phyloP scores from a whole-genome alignment of 2,797 vertebrate species.

The Myotis myotis region DNA sequence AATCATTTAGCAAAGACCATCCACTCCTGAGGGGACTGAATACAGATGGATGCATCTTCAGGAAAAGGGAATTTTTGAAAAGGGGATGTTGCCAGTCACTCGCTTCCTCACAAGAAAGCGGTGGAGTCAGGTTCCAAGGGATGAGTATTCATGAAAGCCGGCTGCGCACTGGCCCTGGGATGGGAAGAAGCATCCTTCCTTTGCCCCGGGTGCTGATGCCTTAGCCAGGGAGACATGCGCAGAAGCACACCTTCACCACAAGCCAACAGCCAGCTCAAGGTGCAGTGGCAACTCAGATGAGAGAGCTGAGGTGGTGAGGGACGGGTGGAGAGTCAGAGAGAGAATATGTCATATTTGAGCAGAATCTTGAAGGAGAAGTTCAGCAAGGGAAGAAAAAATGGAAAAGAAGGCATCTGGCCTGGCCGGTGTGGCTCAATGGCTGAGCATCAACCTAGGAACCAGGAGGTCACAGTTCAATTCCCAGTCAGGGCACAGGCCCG shows the following conservation, averaged over 20 bases:
- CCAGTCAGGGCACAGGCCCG: no score
- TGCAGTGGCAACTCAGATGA: not conserved
- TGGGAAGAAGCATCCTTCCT: not conserved
- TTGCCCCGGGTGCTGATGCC: not conserved
- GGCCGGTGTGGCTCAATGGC: no score
- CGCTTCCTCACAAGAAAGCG: not conserved
- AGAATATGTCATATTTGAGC: not conserved
- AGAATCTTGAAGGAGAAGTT: not conserved
- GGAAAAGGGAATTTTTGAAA: not conserved
- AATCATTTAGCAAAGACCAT: not conserved
- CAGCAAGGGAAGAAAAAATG: not conserved
- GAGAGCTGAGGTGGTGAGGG: not conserved
- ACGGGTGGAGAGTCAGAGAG: not conserved
- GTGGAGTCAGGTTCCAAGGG: not conserved
- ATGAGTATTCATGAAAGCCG: not conserved
- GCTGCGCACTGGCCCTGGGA: not conserved
- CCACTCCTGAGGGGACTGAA: not conserved
- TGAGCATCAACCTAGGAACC: no score
- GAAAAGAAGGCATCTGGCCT: not conserved
- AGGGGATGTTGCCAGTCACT: not conserved
- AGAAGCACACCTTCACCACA: not conserved
- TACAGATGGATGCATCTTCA: not conserved
- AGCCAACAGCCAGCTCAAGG: not conserved
- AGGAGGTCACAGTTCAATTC: no score
- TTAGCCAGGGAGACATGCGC: accelerated